Evolutionary conservation across 1,140 invertebrate species (phyloP).

Genomic region (Drosophila micromelanica): DNA sequence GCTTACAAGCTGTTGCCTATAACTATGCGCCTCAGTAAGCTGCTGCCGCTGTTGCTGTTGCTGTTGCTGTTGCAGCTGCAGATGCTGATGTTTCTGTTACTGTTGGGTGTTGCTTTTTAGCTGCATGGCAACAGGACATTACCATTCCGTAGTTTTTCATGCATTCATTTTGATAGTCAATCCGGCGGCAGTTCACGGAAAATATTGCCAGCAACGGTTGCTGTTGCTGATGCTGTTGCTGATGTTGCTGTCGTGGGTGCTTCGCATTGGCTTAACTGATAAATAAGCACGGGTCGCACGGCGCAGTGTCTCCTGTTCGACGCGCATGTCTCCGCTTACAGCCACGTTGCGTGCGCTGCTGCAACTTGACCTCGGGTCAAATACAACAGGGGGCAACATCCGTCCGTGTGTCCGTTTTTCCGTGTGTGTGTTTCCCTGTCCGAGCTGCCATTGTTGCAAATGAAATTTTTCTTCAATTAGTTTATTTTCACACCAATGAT

Average conservation of each 20-base stretch:
- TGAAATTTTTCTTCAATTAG: constrained; percentile 83
- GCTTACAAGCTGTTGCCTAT: constrained; percentile 54
- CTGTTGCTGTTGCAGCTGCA: constrained; percentile 17
- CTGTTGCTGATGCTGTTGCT: constrained; percentile 1
- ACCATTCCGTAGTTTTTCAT: constrained; percentile 76
- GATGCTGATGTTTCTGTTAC: constrained; percentile 16
- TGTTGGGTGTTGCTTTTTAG: constrained; percentile 16
- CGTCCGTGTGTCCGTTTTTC: constrained; percentile 11
- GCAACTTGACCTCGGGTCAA: constrained; percentile 77
- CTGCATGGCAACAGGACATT: constrained; percentile 69
- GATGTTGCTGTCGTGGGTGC: background rate
- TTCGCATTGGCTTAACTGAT: constrained; percentile 62
- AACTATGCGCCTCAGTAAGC: constrained; percentile 48
- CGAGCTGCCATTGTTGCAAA: constrained; percentile 43
- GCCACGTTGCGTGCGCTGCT: constrained; percentile 32
- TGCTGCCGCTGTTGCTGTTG: constrained; percentile 36
- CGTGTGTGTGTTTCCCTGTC: constrained; percentile 22
- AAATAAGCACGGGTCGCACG: constrained; percentile 52
- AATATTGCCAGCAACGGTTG: constrained; percentile 43
- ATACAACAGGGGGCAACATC: constrained; percentile 66
- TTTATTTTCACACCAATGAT: constrained; percentile 83
- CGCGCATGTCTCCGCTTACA: constrained; percentile 49
- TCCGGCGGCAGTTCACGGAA: constrained; percentile 50
- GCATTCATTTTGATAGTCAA: constrained; percentile 71
- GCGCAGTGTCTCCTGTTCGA: constrained; percentile 4